These are phyloP conservation scores for Neoniphon sammara DNA, from an alignment of 2,797 vertebrate genomes.

Conservation along the genomic window DNA sequence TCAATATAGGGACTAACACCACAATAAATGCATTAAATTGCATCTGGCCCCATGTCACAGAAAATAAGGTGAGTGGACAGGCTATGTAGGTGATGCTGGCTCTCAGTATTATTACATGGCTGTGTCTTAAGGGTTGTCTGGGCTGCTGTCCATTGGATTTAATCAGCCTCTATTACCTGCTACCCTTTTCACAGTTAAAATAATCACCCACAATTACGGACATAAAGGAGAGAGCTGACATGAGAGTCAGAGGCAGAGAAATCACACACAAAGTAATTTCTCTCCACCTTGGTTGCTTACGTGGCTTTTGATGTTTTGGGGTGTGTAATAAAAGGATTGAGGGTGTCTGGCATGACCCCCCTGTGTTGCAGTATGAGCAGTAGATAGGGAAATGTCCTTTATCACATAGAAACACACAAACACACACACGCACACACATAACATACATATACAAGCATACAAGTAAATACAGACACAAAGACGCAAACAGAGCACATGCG, in stretches of 20 bases:
- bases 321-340: constrained; percentile 80
- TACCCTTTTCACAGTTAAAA: constrained; percentile 89
- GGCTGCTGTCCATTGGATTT: constrained; percentile 84
- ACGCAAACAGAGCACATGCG: background rate
- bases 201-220: constrained; percentile 89
- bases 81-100: constrained; percentile 79
- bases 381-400: constrained; percentile 73
- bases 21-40: constrained; percentile 86
- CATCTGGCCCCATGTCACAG: constrained; percentile 80
- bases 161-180: constrained; percentile 87
- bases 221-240: constrained; percentile 85
- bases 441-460: constrained; percentile 30
- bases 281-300: constrained; percentile 84
- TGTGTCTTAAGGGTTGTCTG: constrained; percentile 86
- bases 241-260: constrained; percentile 81
- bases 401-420: constrained; percentile 23
- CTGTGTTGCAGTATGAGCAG: constrained; percentile 60
- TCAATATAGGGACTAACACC: constrained; percentile 83
- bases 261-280: constrained; percentile 85
- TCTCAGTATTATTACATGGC: constrained; percentile 81
- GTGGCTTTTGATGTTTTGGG: constrained; percentile 84
- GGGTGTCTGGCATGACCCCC: constrained; percentile 71
- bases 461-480: constrained; percentile 7
- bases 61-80: constrained; percentile 82
- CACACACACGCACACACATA: constrained; percentile 1